Evolutionary conservation across 2,888 invertebrate species (phyloP).

Genomic region (Coleophora deauratella): DNA sequence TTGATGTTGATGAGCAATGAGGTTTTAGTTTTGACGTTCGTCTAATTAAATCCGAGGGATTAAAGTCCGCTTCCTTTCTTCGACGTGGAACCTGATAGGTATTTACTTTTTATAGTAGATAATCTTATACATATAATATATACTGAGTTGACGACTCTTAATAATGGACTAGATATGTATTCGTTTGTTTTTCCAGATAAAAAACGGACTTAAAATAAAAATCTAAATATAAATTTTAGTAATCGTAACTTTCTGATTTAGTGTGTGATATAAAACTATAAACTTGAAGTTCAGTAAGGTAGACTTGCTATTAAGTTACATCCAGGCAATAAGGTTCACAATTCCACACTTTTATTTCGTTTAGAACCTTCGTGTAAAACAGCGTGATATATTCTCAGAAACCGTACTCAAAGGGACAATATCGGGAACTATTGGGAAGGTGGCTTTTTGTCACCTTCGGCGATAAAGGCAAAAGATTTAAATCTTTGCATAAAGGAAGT

Average conservation of each 20-base stretch:
- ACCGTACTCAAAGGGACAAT: constrained; percentile 13
- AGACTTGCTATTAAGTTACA: too few relatives aligned
- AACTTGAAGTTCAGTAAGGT: too few relatives aligned
- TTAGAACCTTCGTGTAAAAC: too few relatives aligned
- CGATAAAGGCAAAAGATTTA: constrained; percentile 14
- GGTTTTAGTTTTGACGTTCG: constrained; percentile 42
- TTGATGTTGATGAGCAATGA: constrained; percentile 33
- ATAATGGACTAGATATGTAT: too few relatives aligned
- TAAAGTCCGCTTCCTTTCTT: background rate
- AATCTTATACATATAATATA: too few relatives aligned
- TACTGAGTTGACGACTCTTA: too few relatives aligned
- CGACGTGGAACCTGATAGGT: too few relatives aligned
- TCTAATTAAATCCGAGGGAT: constrained; percentile 33
- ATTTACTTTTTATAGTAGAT: too few relatives aligned
- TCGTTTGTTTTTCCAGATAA: background rate
- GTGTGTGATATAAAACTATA: background rate
- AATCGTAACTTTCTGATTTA: background rate
- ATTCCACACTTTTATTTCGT: too few relatives aligned
- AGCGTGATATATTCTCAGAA: constrained; percentile 9
- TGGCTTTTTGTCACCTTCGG: constrained; percentile 15
- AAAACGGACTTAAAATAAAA: background rate
- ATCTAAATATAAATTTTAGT: background rate
- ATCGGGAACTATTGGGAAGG: constrained; percentile 25
- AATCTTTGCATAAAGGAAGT: background rate
- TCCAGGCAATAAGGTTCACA: too few relatives aligned